These are phyloP conservation scores for Garrulus glandarius DNA, from an alignment of 2,797 vertebrate genomes.

Conservation along the genomic window DNA sequence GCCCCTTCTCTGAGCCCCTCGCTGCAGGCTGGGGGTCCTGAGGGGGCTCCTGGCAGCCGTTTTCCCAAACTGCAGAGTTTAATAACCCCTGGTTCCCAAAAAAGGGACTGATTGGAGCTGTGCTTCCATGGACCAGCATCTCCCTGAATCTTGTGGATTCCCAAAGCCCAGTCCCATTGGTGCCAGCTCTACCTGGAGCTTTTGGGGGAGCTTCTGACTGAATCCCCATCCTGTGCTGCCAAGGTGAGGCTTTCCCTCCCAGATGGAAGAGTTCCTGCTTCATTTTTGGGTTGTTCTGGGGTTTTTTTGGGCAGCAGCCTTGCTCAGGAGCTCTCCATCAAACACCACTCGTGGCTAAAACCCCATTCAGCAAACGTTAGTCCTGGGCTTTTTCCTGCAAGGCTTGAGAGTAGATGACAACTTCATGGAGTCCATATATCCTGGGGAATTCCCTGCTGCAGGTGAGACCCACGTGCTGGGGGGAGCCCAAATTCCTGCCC, in stretches of 20 bases:
- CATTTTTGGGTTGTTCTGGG: background rate
- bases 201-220: background rate
- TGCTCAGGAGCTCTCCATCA: background rate
- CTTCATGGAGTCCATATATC: background rate
- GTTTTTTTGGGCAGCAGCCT: background rate
- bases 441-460: background rate
- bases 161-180: background rate
- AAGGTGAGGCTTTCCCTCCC: background rate
- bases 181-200: background rate
- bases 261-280: background rate
- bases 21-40: background rate
- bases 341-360: background rate
- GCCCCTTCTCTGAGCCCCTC: background rate
- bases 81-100: background rate
- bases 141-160: background rate
- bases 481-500: background rate
- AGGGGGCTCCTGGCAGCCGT: background rate
- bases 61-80: background rate
- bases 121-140: background rate
- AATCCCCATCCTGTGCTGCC: background rate
- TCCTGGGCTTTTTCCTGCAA: background rate
- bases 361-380: background rate
- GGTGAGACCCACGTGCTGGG: background rate
- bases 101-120: background rate
- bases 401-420: background rate